phyloP scores from a whole-genome alignment of 2,888 invertebrate species.

The Scrobipalpa costella region DNA sequence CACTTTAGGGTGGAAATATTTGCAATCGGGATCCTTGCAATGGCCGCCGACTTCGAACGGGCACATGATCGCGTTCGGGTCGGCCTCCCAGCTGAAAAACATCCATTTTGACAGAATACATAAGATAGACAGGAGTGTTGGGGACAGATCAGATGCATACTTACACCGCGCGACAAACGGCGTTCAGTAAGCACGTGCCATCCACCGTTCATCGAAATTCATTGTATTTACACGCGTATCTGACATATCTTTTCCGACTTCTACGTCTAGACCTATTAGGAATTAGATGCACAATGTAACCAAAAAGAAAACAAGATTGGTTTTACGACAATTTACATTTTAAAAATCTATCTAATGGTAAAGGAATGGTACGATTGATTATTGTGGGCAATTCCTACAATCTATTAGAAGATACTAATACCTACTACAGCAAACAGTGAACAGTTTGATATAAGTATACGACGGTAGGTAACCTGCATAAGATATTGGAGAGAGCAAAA shows the following conservation, averaged over 20 bases:
- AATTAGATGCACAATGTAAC: conserved; percentile 9
- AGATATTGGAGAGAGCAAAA: too few species aligned
- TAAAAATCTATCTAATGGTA: background rate
- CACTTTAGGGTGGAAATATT: conserved; percentile 70
- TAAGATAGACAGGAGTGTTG: conserved; percentile 27
- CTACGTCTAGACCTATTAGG: conserved; percentile 18
- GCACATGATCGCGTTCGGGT: conserved; percentile 75
- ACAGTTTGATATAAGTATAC: too few species aligned
- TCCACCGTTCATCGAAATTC: conserved; percentile 50
- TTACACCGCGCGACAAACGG: conserved; percentile 59
- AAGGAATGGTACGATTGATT: background rate
- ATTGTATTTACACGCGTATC: conserved; percentile 43
- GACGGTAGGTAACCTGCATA: too few species aligned
- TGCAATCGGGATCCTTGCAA: conserved; percentile 77
- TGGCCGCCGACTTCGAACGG: conserved; percentile 75
- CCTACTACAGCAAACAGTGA: too few species aligned
- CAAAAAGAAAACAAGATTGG: background rate
- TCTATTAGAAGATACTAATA: too few species aligned
- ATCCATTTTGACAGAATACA: conserved; percentile 34
- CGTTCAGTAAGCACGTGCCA: conserved; percentile 61
- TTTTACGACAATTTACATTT: background rate
- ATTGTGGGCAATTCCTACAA: too few species aligned
- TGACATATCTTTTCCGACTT: conserved; percentile 6
- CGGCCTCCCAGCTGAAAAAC: conserved; percentile 73
- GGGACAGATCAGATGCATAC: conserved; percentile 62